Evolutionary conservation across 2,113 vertebrate genomes (phyloP).

Genomic region (Neodon shergylaensis): DNA sequence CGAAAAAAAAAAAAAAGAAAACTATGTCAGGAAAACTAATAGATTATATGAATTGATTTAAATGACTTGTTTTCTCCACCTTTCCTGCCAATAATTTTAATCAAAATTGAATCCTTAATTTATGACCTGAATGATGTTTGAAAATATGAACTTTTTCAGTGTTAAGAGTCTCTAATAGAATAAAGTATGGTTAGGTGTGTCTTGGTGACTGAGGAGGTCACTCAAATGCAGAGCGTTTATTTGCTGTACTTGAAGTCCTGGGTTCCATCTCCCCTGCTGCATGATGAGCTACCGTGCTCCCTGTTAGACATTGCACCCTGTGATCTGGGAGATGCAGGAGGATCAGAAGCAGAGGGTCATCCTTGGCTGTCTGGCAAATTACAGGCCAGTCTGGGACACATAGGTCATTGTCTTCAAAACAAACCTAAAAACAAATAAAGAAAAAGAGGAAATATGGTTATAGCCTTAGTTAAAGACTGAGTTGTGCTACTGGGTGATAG

Average conservation of each 20-base stretch:
- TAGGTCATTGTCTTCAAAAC: background rate
- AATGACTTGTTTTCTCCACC: background rate
- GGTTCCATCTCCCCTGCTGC: too few species aligned
- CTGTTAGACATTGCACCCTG: background rate
- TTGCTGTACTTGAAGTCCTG: background rate
- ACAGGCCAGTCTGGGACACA: background rate
- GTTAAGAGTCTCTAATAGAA: background rate
- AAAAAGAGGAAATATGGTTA: background rate
- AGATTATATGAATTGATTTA: background rate
- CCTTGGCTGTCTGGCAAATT: background rate
- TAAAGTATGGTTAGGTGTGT: background rate
- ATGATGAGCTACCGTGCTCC: background rate
- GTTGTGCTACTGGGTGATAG: background rate
- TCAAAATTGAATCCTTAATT: background rate
- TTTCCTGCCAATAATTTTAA: background rate
- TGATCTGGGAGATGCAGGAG: background rate
- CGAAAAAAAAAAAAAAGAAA: constrained; percentile 24
- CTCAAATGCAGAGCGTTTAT: too few species aligned
- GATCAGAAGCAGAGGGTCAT: background rate
- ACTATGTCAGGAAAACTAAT: background rate
- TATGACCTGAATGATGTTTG: background rate
- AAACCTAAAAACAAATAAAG: background rate
- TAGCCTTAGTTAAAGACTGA: background rate
- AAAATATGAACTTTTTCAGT: background rate
- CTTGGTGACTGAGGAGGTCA: background rate